These are phyloP conservation scores for Cryptus armator DNA, from an alignment of 2,888 invertebrate species.

Conservation along the genomic window DNA sequence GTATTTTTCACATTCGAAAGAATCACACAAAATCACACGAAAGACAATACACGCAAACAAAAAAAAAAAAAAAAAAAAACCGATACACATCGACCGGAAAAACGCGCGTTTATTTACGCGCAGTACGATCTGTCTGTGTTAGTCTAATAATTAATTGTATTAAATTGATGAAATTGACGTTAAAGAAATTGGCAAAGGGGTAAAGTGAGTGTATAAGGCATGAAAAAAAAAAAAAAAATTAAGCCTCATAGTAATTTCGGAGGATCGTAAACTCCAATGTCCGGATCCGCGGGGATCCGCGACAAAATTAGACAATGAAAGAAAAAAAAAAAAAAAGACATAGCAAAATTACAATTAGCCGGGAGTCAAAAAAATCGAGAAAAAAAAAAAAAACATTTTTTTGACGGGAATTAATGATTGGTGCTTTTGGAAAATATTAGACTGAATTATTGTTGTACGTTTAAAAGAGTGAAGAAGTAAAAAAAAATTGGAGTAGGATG, in stretches of 20 bases:
- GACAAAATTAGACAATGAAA: constrained; percentile 38
- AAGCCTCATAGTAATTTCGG: constrained; percentile 38
- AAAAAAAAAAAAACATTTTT: constrained; percentile 37
- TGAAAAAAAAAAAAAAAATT: neutral
- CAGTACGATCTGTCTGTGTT: constrained; percentile 44
- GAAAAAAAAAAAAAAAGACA: constrained; percentile 45
- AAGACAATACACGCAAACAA: constrained; percentile 17
- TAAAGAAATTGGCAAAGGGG: constrained; percentile 45
- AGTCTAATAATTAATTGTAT: constrained; percentile 57
- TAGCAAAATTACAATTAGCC: constrained; percentile 58
- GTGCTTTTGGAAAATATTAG: constrained; percentile 84
- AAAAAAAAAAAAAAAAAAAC: constrained; percentile 22
- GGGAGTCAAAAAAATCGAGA: constrained; percentile 42
- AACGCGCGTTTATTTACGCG: constrained; percentile 54
- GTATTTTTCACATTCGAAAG: constrained; percentile 14
- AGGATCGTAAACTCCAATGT: constrained; percentile 18
- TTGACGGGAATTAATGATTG: constrained; percentile 78
- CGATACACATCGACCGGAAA: constrained; percentile 34
- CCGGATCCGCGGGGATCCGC: neutral
- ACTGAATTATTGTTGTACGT: constrained; percentile 84
- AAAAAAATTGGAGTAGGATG: constrained; percentile 46
- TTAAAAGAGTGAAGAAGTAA: constrained; percentile 70
- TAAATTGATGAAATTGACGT: constrained; percentile 45
- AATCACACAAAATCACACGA: constrained; percentile 4
- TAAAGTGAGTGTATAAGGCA: constrained; percentile 30